Base-by-base conservation (phyloP, 2,113 vertebrate species). In the Hipposideros armiger region DNA sequence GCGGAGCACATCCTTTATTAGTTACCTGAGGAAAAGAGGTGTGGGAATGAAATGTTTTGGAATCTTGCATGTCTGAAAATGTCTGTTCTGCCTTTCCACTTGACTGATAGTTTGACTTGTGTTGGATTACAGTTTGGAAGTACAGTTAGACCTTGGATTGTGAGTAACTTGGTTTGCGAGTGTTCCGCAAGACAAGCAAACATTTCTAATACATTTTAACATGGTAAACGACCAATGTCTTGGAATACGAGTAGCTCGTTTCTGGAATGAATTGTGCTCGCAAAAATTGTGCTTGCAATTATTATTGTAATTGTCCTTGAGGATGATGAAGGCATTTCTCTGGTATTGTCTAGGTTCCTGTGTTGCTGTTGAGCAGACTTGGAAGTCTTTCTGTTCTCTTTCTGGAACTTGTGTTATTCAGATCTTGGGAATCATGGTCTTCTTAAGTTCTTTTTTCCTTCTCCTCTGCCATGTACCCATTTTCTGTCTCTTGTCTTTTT, bases 51-150 rank as follows among this genome's bases (percentile, higher is more conserved):
- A 62, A 40, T 17, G 14, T 70, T 96, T 85, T 87, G 14, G 83
- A 78, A 19, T 83, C 60, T 77, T 67, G 10, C 24, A 4, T 74
- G 42, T 78, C 36, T 77, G 42, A 56, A 84, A 88, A 30, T 28
- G 82, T 14, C 82, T 88, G 56, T 73, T 87, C 76, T 32, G 3
- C 45, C 30, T 81, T 91, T 81, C 69, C 58, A 91, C 64, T 85
- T 64, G 72, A 64, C 36, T 73, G 70, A 11, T 60, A 28, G 90
- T 64, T 87, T 84, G 77, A 69, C 60, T 85, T 11, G 6, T 11
- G 28, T 14, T 17, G 72, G 47, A 32, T 97, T 36, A 26, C 10
- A 58, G 52, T 56, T 26, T 52, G 32, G 36, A 82, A 81, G 47
- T 50, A 13, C 47, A 4, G 47, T 50, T 50, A 50, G 47, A 36